Evolutionary conservation across 1,140 invertebrate species (phyloP).

Genomic region (Bombus consobrinus): DNA sequence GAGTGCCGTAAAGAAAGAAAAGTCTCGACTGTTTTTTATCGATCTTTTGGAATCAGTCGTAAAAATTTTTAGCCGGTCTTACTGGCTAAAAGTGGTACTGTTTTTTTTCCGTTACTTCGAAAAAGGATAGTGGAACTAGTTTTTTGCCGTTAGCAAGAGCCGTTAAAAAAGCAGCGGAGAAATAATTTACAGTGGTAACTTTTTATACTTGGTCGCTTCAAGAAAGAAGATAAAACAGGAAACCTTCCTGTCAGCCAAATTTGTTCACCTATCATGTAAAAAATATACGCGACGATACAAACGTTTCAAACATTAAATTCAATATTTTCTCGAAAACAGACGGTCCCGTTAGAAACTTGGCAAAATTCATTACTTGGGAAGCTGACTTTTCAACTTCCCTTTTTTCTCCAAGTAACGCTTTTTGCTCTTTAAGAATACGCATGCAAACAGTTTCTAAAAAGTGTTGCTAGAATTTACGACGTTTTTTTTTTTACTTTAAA

Average conservation of each 20-base stretch:
- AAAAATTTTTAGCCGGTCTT: background rate
- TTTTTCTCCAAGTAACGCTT: constrained; percentile 29
- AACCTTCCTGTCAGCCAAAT: background rate
- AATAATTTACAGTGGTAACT: constrained; percentile 25
- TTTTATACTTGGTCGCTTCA: constrained; percentile 35
- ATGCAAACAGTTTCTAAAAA: background rate
- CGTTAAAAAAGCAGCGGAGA: constrained; percentile 44
- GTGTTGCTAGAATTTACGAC: background rate
- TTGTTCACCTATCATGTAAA: constrained; percentile 31
- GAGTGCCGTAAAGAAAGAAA: too few species aligned
- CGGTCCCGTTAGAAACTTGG: constrained; percentile 19
- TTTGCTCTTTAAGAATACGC: constrained; percentile 5
- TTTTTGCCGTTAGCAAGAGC: constrained; percentile 35
- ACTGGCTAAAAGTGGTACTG: background rate
- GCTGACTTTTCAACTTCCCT: constrained; percentile 26
- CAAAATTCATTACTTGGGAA: constrained; percentile 53
- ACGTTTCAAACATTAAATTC: background rate
- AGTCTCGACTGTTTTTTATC: background rate
- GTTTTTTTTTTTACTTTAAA: background rate
- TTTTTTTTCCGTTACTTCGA: constrained; percentile 40
- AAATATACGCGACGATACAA: constrained; percentile 25
- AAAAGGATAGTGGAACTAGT: background rate
- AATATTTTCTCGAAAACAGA: constrained; percentile 46
- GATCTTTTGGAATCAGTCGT: background rate
- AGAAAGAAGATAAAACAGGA: background rate